Conservation (phyloP, 2,113 vertebrate genomes). For the Heterochromis multidens region DNA sequence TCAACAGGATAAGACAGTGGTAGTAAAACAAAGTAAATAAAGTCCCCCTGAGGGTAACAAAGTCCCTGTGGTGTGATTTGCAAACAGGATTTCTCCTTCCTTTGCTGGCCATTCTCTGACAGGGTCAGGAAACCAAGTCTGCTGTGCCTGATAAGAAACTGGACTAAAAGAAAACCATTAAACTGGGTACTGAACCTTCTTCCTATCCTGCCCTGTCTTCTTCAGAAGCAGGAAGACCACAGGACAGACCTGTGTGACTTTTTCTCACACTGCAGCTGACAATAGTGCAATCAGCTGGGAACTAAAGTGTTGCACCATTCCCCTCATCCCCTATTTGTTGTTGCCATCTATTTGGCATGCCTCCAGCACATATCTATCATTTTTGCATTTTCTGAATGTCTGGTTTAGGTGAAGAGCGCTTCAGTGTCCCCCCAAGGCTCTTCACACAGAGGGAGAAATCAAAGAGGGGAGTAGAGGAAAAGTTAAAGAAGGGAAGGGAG, state of each 20-base stretch:
- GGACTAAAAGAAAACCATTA: constrained; percentile 22
- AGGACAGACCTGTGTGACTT: not conserved
- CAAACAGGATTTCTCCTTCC: constrained; percentile 65
- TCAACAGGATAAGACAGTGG: constrained; percentile 66
- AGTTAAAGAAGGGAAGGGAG: not conserved
- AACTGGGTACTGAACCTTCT: constrained; percentile 18
- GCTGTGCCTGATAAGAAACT: constrained; percentile 61
- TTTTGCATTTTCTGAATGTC: not conserved
- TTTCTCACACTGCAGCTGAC: constrained; percentile 44
- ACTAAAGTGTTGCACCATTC: not conserved
- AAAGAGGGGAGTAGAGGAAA: constrained; percentile 4
- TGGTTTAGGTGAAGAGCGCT: constrained; percentile 14
- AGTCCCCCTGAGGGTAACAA: constrained; percentile 46
- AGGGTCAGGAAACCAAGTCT: constrained; percentile 62
- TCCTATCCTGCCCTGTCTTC: constrained; percentile 29
- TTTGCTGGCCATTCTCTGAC: constrained; percentile 59
- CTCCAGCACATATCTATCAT: not conserved
- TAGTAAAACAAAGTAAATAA: constrained; percentile 71
- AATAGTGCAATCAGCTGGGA: constrained; percentile 20
- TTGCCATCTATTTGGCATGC: not conserved
- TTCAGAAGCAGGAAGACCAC: constrained; percentile 39
- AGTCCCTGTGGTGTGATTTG: constrained; percentile 64
- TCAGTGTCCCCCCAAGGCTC: not conserved
- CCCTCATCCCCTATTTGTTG: not conserved
- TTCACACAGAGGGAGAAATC: not conserved